Conservation (phyloP, 2,888 invertebrate species). For the Tyria jacobaeae region DNA sequence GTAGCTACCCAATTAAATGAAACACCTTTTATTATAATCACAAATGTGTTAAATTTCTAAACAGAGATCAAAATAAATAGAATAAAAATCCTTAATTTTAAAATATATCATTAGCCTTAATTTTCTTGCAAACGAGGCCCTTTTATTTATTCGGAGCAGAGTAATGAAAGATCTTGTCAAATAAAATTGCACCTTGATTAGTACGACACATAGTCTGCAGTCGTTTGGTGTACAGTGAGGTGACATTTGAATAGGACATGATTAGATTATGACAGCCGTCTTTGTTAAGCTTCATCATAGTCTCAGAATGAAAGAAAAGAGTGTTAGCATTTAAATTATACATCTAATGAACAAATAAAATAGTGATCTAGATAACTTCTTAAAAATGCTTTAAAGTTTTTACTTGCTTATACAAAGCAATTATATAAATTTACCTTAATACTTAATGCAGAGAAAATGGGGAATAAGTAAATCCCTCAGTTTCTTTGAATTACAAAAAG, state of each 20-base stretch:
- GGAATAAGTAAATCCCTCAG: no score
- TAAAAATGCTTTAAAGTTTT: not conserved
- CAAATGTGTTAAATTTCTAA: conserved; percentile 9
- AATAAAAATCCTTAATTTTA: conserved; percentile 26
- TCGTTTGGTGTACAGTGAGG: conserved; percentile 28
- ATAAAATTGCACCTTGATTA: conserved; percentile 41
- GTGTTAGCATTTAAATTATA: not conserved
- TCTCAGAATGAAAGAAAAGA: conserved; percentile 19
- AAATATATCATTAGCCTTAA: conserved; percentile 45
- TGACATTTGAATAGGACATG: conserved; percentile 43
- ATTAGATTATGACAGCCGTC: conserved; percentile 48
- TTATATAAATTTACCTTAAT: no score
- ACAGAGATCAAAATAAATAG: conserved; percentile 24
- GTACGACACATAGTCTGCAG: conserved; percentile 33
- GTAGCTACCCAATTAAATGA: not conserved
- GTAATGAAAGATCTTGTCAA: conserved; percentile 44
- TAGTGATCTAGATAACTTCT: not conserved
- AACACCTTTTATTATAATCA: not conserved
- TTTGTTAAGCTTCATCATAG: conserved; percentile 31
- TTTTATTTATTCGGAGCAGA: conserved; percentile 46
- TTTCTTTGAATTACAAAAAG: no score
- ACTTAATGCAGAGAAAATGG: no score
- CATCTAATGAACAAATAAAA: not conserved
- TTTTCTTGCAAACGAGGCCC: conserved; percentile 36
- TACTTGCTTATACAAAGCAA: not conserved